Evolutionary conservation across 2,888 invertebrate species (phyloP).

Genomic region (Tortricodes alternella): DNA sequence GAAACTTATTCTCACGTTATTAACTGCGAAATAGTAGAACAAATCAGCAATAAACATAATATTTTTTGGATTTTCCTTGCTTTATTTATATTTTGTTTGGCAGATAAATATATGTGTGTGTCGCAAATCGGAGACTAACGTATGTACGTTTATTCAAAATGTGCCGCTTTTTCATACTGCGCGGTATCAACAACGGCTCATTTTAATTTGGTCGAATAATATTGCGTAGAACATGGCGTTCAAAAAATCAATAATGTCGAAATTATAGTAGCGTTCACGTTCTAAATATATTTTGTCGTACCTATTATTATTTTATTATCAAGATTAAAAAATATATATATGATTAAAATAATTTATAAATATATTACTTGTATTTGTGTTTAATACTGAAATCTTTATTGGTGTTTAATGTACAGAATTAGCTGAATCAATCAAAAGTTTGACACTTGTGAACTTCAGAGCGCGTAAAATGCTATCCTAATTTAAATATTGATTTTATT

Average conservation of each 20-base stretch:
- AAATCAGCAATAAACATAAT: conserved; percentile 24
- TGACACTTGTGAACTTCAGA: not conserved
- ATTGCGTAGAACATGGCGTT: conserved; percentile 37
- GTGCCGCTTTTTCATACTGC: not conserved
- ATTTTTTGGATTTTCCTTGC: conserved; percentile 40
- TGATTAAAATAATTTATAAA: not conserved
- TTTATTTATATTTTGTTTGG: conserved; percentile 40
- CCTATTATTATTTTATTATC: not conserved
- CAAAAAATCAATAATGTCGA: conserved; percentile 34
- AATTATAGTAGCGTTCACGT: conserved; percentile 16
- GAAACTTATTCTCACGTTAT: not conserved
- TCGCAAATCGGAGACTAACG: conserved; percentile 28
- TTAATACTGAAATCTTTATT: not conserved
- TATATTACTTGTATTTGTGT: not conserved
- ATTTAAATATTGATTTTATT: conserved; percentile 18
- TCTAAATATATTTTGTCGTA: too few species aligned
- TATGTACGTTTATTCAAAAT: conserved; percentile 21
- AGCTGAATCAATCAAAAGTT: not conserved
- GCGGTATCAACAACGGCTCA: not conserved
- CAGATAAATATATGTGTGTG: conserved; percentile 31
- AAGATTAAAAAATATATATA: not conserved
- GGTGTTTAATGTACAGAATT: not conserved
- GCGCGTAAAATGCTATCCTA: not conserved
- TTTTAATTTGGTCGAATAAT: conserved; percentile 36
- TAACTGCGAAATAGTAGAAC: not conserved